Percentiles rank a stretch among this genome's conserved stretches.
phyloP scores from a whole-genome alignment of 1,140 invertebrate genomes.

The Drosophila tristis region DNA sequence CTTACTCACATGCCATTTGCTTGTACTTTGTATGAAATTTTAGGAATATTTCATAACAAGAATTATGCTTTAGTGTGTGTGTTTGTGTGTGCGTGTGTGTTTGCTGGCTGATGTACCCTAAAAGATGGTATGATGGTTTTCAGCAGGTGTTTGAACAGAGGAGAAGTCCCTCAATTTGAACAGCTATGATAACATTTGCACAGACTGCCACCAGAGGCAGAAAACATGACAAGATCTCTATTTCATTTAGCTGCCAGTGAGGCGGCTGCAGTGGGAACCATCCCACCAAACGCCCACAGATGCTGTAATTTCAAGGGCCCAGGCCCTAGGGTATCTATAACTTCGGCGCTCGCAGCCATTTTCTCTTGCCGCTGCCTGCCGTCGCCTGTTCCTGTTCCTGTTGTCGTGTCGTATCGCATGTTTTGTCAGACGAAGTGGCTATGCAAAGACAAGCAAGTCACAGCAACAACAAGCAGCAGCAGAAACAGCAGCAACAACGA shows the following conservation, averaged over 20 bases:
- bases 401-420: conserved; percentile 74
- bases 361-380: neutral
- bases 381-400: conserved; percentile 35
- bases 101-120: neutral
- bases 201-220: too few relatives aligned
- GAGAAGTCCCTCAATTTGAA: too few relatives aligned
- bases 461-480: conserved; percentile 15
- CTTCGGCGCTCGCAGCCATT: too few relatives aligned
- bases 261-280: too few relatives aligned
- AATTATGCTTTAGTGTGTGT: conserved; percentile 56
- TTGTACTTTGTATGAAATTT: conserved; percentile 79
- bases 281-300: too few relatives aligned
- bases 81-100: conserved; percentile 18
- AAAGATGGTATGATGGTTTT: too few relatives aligned
- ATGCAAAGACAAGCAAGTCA: conserved; percentile 64
- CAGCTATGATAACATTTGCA: neutral
- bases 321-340: too few relatives aligned
- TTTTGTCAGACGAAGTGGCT: conserved; percentile 78
- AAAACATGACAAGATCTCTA: too few relatives aligned
- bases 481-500: conserved; percentile 18
- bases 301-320: too few relatives aligned
- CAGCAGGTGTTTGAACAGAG: too few relatives aligned
- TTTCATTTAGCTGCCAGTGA: too few relatives aligned
- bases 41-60: conserved; percentile 78
- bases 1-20: conserved; percentile 62